Base-by-base conservation (phyloP, 2,113 vertebrate species). In the Clinocottus analis region DNA sequence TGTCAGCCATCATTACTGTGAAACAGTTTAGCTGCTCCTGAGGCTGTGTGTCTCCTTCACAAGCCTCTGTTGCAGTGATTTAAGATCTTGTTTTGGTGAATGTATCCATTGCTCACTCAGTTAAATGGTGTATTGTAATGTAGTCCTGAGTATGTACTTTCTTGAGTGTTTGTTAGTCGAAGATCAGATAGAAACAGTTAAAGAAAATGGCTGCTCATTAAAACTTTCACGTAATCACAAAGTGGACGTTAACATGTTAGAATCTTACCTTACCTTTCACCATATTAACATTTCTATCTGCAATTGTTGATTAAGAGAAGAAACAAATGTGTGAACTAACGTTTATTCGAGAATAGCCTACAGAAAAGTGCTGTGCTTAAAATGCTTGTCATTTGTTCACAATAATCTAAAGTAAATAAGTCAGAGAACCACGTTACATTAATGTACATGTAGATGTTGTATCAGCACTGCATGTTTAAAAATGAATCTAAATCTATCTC, bases 391-490 rank as follows among this genome's bases (percentile, higher is more conserved):
- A 29, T 19, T 59, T 59, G 14, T 59, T 59, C 27, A 59, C 16
- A 59, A 31, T 59, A 59, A 29, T 9, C 6, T 16, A 49, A 49
- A 49, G 5, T 49, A 49, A 49, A 16, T 33, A 59, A 59, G 13
- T 6, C 16, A 31, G 33, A 21, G 17, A 31, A 35, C 59, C 16
- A 8, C 1, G 23, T 49, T 12, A 49, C 13, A 17, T 11, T 21
- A 2, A 79, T 45, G 33, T 23, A 68, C 2, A 16, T 80, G 33
- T 27, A 49, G 63, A 58, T 72, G n/a, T 74, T 11, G 49, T 64
- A 11, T 14, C 23, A 27, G 45, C 21, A 16, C 8, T 67, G 19
- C 4, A 47, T 47, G 19, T 8, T 35, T n/a, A 25, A 6, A 33
- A 56, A 43, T 14, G 17, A 45, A 17, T 39, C 27, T 33, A 19